These are phyloP conservation scores for Emmelina monodactyla DNA, from an alignment of 2,888 invertebrate genomes.

Conservation along the genomic window DNA sequence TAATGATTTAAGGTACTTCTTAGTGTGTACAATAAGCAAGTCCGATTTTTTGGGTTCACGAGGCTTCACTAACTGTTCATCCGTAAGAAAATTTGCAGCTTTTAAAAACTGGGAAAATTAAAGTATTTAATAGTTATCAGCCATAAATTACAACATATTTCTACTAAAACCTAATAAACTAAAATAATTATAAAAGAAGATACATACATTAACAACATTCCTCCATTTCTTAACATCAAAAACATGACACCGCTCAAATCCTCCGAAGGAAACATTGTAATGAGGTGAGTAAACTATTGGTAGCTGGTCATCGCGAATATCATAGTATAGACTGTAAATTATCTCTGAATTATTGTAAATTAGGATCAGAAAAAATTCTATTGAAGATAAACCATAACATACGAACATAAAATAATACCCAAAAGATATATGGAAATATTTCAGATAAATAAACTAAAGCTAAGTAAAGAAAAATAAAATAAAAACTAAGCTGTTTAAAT, in stretches of 20 bases:
- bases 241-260: constrained; percentile 85
- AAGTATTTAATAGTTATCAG: constrained; percentile 5
- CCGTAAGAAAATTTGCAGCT: too few relatives aligned
- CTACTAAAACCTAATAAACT: too few relatives aligned
- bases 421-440: too few relatives aligned
- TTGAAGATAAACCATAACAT: too few relatives aligned
- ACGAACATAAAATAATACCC: too few relatives aligned
- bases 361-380: too few relatives aligned
- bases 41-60: constrained; percentile 76
- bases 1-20: constrained; percentile 76
- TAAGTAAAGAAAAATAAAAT: too few relatives aligned
- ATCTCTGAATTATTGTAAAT: neutral
- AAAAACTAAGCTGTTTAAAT: too few relatives aligned
- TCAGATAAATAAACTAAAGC: too few relatives aligned
- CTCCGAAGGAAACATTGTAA: constrained; percentile 83
- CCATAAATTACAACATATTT: too few relatives aligned
- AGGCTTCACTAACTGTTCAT: constrained; percentile 72
- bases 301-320: constrained; percentile 68
- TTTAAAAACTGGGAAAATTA: constrained; percentile 16
- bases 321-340: constrained; percentile 48
- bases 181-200: neutral
- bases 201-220: constrained; percentile 71
- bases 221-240: constrained; percentile 91
- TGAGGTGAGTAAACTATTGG: constrained; percentile 81
- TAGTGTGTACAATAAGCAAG: constrained; percentile 77